Evolutionary conservation across 2,113 vertebrate species (phyloP).

Genomic region (Mixornis gularis): DNA sequence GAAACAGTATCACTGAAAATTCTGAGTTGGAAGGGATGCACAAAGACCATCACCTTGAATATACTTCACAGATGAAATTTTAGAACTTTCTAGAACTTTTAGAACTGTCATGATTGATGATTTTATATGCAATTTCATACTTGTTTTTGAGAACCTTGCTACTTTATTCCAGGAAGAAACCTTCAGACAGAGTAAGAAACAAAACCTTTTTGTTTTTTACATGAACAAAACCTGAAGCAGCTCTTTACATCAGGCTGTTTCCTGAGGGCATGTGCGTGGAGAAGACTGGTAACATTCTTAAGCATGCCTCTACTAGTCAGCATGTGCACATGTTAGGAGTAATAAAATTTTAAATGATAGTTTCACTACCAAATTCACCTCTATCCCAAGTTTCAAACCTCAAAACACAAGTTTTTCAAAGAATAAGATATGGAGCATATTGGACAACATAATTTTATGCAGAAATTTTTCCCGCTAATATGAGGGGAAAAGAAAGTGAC

Average conservation of each 20-base stretch:
- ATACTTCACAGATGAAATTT: background rate
- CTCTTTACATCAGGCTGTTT: background rate
- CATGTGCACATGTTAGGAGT: background rate
- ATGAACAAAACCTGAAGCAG: background rate
- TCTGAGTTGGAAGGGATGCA: background rate
- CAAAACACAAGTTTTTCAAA: background rate
- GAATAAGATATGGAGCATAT: background rate
- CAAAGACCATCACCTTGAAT: background rate
- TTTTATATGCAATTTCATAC: background rate
- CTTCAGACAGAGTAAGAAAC: background rate
- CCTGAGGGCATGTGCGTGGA: background rate
- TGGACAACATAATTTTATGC: background rate
- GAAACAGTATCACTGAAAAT: background rate
- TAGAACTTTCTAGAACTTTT: background rate
- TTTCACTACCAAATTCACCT: background rate
- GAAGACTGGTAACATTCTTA: slow-evolving; percentile 26
- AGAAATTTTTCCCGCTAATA: background rate
- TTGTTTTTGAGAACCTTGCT: background rate
- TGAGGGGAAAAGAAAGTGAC: background rate
- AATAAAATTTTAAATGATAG: background rate
- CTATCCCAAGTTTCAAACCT: background rate
- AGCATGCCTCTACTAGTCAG: slow-evolving; percentile 29
- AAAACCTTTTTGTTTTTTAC: background rate
- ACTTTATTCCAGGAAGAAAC: background rate
- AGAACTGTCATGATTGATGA: background rate